Evolutionary conservation across 2,113 vertebrate genomes (phyloP).

Genomic region (Xenopus borealis): DNA sequence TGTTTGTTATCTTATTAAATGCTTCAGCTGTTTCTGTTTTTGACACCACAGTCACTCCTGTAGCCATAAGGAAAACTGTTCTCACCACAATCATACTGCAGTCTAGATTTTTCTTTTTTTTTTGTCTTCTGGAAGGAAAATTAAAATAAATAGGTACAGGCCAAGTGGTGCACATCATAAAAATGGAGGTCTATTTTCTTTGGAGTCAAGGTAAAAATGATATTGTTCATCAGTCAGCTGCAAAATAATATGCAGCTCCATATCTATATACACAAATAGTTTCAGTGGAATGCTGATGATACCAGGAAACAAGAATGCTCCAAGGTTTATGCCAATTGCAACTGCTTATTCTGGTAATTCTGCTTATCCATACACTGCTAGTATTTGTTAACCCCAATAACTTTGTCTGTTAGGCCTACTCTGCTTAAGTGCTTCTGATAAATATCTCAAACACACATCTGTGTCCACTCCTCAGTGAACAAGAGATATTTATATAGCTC

Average conservation of each 20-base stretch:
- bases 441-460: no score
- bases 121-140: constrained; percentile 36
- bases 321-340: constrained; percentile 9
- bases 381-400: no score
- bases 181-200: constrained; percentile 40
- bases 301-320: constrained; percentile 13
- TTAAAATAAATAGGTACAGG: constrained; percentile 51
- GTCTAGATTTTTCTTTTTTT: constrained; percentile 68
- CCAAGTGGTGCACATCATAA: constrained; percentile 49
- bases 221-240: constrained; percentile 2
- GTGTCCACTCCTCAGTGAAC: no score
- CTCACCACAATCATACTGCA: constrained; percentile 60
- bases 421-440: no score
- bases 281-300: constrained; percentile 56
- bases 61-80: constrained; percentile 51
- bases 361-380: no score
- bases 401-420: no score
- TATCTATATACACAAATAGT: constrained; percentile 57
- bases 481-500: no score
- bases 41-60: neutral
- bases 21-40: constrained; percentile 6
- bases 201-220: constrained; percentile 52
- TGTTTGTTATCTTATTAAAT: neutral
- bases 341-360: no score
- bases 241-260: constrained; percentile 52